A percentile compares a stretch with the other conserved stretches of the same genome.
Evolutionary conservation across 2,797 vertebrate species (phyloP).

Genomic region (Mycteria americana): DNA sequence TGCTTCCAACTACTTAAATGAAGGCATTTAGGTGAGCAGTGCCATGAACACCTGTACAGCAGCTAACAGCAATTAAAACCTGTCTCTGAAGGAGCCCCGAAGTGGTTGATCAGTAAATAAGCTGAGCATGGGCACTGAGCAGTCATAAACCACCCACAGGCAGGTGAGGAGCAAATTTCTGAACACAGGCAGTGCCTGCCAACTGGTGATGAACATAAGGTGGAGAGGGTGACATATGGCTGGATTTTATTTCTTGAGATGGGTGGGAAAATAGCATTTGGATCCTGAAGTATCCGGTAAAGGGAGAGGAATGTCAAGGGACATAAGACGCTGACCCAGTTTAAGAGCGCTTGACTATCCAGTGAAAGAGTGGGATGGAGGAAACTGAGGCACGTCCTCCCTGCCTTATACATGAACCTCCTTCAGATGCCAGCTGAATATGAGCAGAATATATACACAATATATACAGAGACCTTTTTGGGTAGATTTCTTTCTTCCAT

Average conservation of each 20-base stretch:
- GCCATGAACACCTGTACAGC: fast-evolving
- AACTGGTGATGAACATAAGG: background rate
- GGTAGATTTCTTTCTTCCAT: background rate
- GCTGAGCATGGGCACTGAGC: background rate
- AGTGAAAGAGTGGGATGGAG: background rate
- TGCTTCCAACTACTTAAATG: background rate
- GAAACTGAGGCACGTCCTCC: background rate
- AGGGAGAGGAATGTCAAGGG: background rate
- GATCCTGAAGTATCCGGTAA: background rate
- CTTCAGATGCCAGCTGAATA: background rate
- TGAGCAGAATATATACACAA: fast-evolving
- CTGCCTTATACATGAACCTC: background rate
- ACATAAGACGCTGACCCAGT: too few species aligned
- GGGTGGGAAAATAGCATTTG: background rate
- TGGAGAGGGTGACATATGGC: background rate
- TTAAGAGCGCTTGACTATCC: background rate
- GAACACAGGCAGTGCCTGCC: background rate
- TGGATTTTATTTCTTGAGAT: background rate
- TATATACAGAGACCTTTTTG: fast-evolving
- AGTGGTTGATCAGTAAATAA: background rate
- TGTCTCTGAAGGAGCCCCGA: background rate
- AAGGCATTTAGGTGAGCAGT: background rate
- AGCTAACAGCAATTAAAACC: background rate
- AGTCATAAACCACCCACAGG: background rate
- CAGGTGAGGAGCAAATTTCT: background rate